These are phyloP conservation scores for Argyra leucocephala DNA, from an alignment of 2,888 invertebrate genomes.

Conservation along the genomic window DNA sequence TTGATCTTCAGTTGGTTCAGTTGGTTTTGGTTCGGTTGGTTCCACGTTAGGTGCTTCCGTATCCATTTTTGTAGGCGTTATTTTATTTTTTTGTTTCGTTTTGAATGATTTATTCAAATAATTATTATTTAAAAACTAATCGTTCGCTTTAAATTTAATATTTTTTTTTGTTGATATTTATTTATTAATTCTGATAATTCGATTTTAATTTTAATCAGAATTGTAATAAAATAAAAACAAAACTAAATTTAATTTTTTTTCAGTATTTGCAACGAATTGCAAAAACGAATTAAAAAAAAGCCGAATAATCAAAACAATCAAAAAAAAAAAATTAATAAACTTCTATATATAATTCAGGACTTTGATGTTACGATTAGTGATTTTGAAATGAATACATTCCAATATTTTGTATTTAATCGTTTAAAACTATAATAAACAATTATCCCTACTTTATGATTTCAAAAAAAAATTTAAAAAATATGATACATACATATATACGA, in stretches of 20 bases:
- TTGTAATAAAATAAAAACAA: not conserved
- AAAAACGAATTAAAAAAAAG: not conserved
- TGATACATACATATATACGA: not conserved
- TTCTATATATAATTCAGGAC: conserved; percentile 3
- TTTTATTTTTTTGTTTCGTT: not conserved
- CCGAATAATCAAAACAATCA: not conserved
- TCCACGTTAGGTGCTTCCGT: too few relatives aligned
- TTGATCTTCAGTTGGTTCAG: conserved; percentile 20
- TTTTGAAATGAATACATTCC: conserved; percentile 1
- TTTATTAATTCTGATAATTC: not conserved
- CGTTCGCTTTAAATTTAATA: not conserved
- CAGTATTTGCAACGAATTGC: not conserved
- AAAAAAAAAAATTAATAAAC: not conserved
- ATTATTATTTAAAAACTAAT: not conserved
- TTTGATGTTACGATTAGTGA: conserved; percentile 6
- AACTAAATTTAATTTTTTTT: not conserved
- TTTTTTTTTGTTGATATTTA: not conserved
- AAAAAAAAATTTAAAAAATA: not conserved
- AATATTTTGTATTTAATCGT: conserved; percentile 1
- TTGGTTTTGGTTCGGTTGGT: conserved; percentile 18
- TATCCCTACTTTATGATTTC: not conserved
- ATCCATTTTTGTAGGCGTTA: not conserved
- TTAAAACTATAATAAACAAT: not conserved
- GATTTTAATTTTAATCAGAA: not conserved
- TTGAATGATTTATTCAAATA: not conserved